Conservation (phyloP, 2,797 vertebrate genomes). For the Mustela erminea region DNA sequence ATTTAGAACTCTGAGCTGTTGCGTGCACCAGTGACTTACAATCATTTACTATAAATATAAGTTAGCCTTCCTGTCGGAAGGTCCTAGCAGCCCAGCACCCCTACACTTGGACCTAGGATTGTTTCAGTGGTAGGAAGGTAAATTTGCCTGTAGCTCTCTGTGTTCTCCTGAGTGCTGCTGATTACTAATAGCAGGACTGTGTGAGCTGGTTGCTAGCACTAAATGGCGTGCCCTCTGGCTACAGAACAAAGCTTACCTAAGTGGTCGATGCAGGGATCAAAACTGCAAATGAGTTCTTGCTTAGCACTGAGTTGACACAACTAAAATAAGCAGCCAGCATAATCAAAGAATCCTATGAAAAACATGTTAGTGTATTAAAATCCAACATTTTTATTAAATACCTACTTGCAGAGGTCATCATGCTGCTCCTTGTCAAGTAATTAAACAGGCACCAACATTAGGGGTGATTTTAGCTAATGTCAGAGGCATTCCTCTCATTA, state of each 20-base stretch:
- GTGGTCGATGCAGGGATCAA: background rate
- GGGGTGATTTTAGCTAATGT: slow-evolving; percentile 55
- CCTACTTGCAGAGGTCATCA: background rate
- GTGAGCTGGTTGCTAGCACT: background rate
- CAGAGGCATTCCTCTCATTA: slow-evolving; percentile 59
- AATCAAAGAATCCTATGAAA: slow-evolving; percentile 57
- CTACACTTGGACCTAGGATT: background rate
- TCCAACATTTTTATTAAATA: slow-evolving; percentile 45
- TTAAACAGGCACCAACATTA: slow-evolving; percentile 27
- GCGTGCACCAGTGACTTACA: background rate
- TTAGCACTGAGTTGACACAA: background rate
- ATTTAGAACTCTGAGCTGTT: background rate
- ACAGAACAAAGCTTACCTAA: slow-evolving; percentile 23
- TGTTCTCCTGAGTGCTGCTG: background rate
- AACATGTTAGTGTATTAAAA: background rate
- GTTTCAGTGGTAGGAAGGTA: background rate
- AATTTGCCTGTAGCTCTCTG: background rate
- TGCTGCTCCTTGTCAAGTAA: slow-evolving; percentile 40
- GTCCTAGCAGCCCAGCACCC: background rate
- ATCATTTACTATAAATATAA: background rate
- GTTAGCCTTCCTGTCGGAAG: background rate
- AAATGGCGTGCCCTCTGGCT: background rate
- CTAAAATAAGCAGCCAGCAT: slow-evolving; percentile 51
- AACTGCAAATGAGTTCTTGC: background rate
- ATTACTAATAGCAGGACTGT: background rate